phyloP scores from a whole-genome alignment of 2,888 invertebrate species.

The Camponotus fellah region DNA sequence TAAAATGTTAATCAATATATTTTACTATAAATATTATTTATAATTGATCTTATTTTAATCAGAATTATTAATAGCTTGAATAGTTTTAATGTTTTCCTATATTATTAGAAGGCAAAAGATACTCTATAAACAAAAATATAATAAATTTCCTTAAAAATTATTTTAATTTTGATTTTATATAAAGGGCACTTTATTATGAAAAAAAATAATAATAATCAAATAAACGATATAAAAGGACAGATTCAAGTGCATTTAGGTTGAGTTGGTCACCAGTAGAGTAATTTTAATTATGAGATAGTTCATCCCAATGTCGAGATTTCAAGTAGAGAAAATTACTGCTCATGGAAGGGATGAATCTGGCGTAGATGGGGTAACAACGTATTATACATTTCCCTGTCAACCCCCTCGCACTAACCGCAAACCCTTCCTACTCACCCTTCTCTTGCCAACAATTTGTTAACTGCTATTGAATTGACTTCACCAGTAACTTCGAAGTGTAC shows the following conservation, averaged over 20 bases:
- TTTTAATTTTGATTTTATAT: neutral
- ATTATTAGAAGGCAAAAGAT: neutral
- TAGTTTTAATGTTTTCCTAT: neutral
- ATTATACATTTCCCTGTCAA: constrained; percentile 81
- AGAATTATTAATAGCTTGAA: neutral
- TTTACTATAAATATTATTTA: neutral
- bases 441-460: constrained; percentile 83
- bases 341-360: constrained; percentile 68
- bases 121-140: neutral
- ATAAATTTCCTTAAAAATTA: neutral
- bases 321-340: constrained; percentile 75
- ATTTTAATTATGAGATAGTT: constrained; percentile 83
- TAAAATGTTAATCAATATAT: neutral
- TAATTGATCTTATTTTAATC: neutral
- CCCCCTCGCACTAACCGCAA: constrained; percentile 82
- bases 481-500: constrained; percentile 60
- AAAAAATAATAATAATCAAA: neutral
- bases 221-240: neutral
- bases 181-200: neutral
- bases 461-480: constrained; percentile 82
- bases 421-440: constrained; percentile 78
- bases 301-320: constrained; percentile 65
- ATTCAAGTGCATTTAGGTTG: constrained; percentile 14
- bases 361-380: constrained; percentile 84
- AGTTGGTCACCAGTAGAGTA: constrained; percentile 70